Base-by-base conservation (phyloP, 2,113 vertebrate genomes). In the Struthidea cinerea region DNA sequence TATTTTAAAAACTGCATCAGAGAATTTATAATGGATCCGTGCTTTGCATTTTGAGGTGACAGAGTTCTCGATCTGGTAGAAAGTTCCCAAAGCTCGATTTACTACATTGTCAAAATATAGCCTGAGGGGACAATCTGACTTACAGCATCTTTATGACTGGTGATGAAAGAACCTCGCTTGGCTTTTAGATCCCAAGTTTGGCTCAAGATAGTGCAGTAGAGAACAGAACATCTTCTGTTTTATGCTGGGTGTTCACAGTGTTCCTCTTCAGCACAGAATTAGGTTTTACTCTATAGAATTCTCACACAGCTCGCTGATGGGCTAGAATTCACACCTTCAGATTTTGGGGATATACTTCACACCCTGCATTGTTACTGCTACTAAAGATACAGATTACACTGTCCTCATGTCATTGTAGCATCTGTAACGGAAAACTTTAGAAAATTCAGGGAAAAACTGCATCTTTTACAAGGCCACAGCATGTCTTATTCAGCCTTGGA, bases 61-160 rank as follows among this genome's bases (percentile, higher is more conserved):
- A 91, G 93, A 94, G 95, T 92, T 95, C 96, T 94, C 80, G 86
- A 94, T 91, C 95, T 75, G 73, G 93, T 67, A 94, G 84, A 94
- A 96, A 96, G 96, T 96, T 94, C 95, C 80, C 74, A 81, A 91
- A 84, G 83, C 91, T 91, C 52, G 6, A 78, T 93, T 96, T 94
- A 96, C 95, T 96, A 87, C 53, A 26, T 75, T 95, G 96, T 94
- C 94, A 96, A 93, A 95, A 93, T 87, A 95, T 4, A 95, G 91
- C 96, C 96, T 60, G 65, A 93, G 91, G 94, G 96, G 89, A 96
- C 89, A 96, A 95, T 87, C 95, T 96, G 96, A 97, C 93, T 94
- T 95, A 70, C 60, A 94, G 91, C 89, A 94, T 96, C 93, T 95
- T 87, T 94, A 82, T 82, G 91, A 95, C 53, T 96, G 44, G 89